Base-by-base conservation (phyloP, 2,113 vertebrate species). In the Misgurnus anguillicaudatus region DNA sequence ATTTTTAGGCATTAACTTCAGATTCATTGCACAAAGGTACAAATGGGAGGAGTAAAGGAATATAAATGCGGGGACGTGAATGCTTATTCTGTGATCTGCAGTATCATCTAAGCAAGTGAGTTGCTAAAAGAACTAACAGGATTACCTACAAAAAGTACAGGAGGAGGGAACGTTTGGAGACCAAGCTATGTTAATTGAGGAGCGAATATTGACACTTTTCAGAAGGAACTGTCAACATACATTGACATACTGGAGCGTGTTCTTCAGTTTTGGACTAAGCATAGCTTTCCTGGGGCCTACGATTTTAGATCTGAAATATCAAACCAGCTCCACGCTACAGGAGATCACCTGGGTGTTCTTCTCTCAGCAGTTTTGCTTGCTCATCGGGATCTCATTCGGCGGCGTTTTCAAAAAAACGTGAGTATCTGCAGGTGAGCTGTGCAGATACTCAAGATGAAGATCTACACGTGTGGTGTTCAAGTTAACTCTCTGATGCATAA, bases 291-390 rank as follows among this genome's bases (percentile, higher is more conserved):
- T 98, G 83, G 97, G 97, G 82, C 97, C 97, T 75, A 98, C 97
- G 24, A 92, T 99, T 89, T 91, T 96, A 89, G 97, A 98, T 89
- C 91, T 99, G 91, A 95, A 95, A 87, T 98, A 96, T 90, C 97
- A 97, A 91, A 98, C 97, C 17, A 92, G 94, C 83, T 97, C 95
- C 81, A 95, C 95, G 6, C 94, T 99, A 69, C 91, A 94, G 70
- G 93, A 97, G 88, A 95, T 99, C 85, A 97, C 97, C 85, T 98
- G 97, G 97, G 96, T 98, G 21, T 98, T 99, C 91, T 99, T 99
- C 85, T 90, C 96, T 10, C 97, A 99, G 91, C 96, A 98, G 92
- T 92, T 97, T 87, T 97, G 95, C 90, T 88, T 97, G 84, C 91
- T 98, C 86, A 89, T 98, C 84, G 97, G 97, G 80, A 97, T 95